Percentiles rank a stretch among this genome's conserved stretches.
These are phyloP conservation scores for Acanthosepion esculentum DNA, from an alignment of 2,888 invertebrate species.

Conservation along the genomic window DNA sequence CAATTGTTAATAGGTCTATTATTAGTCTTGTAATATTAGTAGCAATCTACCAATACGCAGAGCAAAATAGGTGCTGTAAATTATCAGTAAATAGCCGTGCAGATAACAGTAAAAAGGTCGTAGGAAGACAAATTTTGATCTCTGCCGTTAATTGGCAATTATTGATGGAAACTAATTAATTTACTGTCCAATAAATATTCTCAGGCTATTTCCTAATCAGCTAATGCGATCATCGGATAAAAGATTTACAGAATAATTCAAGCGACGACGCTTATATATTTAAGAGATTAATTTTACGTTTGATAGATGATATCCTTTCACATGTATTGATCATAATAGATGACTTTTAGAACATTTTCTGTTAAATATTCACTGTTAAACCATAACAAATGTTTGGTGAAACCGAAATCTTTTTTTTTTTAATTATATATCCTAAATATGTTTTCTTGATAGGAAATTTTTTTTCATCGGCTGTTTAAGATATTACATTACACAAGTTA, in stretches of 20 bases:
- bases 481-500: too few species aligned
- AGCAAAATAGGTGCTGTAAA: neutral
- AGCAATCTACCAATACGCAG: neutral
- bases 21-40: neutral
- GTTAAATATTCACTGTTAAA: neutral
- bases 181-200: conserved; percentile 17
- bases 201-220: neutral
- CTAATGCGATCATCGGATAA: neutral
- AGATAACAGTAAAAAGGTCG: neutral
- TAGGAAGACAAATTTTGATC: neutral
- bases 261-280: neutral
- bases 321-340: neutral
- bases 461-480: too few species aligned
- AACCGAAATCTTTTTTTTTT: too few species aligned
- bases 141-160: neutral
- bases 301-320: neutral
- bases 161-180: conserved; percentile 8
- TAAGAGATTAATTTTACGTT: neutral
- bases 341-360: neutral
- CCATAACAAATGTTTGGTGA: too few species aligned
- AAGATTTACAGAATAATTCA: conserved; percentile 16
- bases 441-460: too few species aligned
- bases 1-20: neutral
- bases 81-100: neutral
- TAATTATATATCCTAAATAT: too few species aligned